phyloP scores from a whole-genome alignment of 2,113 vertebrate species.

The Chaetops frenatus region DNA sequence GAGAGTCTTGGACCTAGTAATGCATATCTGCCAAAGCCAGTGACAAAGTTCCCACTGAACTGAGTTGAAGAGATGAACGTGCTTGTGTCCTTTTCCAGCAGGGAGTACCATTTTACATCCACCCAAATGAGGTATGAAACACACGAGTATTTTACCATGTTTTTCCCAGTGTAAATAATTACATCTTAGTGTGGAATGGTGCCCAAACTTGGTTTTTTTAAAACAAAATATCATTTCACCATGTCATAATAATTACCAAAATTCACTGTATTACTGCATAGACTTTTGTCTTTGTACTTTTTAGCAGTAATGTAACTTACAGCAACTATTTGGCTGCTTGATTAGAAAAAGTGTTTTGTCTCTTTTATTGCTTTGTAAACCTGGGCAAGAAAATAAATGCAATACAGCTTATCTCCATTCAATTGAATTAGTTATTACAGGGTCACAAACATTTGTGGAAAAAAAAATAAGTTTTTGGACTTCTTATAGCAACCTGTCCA shows the following conservation, averaged over 20 bases:
- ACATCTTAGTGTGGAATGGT: not conserved
- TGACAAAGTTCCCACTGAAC: not conserved
- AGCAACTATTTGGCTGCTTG: not conserved
- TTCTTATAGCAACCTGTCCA: not conserved
- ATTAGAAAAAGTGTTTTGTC: not conserved
- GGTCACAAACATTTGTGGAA: not conserved
- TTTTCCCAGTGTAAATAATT: not conserved
- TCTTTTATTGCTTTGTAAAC: not conserved
- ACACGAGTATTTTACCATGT: not conserved
- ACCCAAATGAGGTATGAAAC: not conserved
- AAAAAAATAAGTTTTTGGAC: not conserved
- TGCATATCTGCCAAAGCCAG: not conserved
- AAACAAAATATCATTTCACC: not conserved
- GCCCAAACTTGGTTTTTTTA: not conserved
- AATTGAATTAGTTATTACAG: not conserved
- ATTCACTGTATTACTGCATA: not conserved
- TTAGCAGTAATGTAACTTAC: not conserved
- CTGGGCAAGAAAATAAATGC: not conserved
- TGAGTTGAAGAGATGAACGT: rapidly evolving
- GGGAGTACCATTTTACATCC: not conserved
- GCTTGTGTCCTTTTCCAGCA: not conserved
- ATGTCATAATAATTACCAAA: not conserved
- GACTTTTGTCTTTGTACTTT: not conserved
- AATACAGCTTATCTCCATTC: not conserved
- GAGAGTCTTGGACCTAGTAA: not conserved